Evolutionary conservation across 2,797 vertebrate genomes (phyloP).

Genomic region (Rhynchotus rufescens): DNA sequence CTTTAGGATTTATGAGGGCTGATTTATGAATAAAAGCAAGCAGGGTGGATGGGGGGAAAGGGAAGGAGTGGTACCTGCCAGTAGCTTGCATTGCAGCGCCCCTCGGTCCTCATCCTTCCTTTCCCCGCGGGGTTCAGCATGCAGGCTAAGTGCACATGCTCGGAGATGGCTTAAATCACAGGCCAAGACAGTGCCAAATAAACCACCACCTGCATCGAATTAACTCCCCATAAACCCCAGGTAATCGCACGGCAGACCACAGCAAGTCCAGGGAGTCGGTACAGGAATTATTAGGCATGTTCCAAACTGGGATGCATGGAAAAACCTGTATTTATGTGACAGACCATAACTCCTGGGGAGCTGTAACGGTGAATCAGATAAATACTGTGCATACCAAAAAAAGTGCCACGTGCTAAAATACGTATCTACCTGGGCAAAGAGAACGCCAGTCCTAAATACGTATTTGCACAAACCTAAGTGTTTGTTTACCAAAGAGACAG

Average conservation of each 20-base stretch:
- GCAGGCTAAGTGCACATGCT: slow-evolving; percentile 72
- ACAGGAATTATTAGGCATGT: not conserved
- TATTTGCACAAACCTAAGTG: slow-evolving; percentile 70
- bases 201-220: not conserved
- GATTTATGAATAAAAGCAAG: not conserved
- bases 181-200: slow-evolving; percentile 33
- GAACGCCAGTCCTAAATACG: slow-evolving; percentile 46
- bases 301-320: slow-evolving; percentile 40
- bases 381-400: slow-evolving; percentile 26
- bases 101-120: slow-evolving; percentile 26
- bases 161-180: not conserved
- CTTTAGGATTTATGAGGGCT: not conserved
- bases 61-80: not conserved
- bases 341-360: slow-evolving; percentile 26
- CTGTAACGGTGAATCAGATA: not conserved
- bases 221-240: not conserved
- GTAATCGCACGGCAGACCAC: not conserved
- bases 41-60: slow-evolving; percentile 10
- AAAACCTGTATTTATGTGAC: slow-evolving; percentile 13
- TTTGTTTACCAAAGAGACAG: slow-evolving; percentile 80
- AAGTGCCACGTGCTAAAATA: slow-evolving; percentile 20
- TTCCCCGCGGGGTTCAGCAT: slow-evolving; percentile 4
- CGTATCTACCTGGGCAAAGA: slow-evolving; percentile 64
- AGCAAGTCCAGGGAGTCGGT: slow-evolving; percentile 21
- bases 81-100: not conserved